Evolutionary conservation across 1,140 invertebrate genomes (phyloP).

Genomic region (Lerema accius): DNA sequence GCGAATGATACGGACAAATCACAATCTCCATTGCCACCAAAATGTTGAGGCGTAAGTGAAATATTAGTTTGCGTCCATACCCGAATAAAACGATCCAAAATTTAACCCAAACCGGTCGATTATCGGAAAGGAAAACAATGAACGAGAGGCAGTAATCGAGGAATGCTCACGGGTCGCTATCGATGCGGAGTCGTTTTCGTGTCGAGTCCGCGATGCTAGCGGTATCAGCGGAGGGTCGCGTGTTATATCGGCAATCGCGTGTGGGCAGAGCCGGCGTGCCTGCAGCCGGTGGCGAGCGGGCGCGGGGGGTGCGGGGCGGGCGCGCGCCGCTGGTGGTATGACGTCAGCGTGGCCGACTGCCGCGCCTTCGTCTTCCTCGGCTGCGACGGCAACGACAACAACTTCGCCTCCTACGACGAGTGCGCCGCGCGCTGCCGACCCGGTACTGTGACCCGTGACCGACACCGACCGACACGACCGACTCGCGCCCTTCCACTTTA

Average conservation of each 20-base stretch:
- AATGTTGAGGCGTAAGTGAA: too few relatives aligned
- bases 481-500: slow-evolving; percentile 35
- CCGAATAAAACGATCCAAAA: too few relatives aligned
- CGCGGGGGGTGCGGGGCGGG: slow-evolving; percentile 38
- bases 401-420: slow-evolving; percentile 88
- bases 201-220: too few relatives aligned
- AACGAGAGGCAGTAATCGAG: too few relatives aligned
- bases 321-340: slow-evolving; percentile 63
- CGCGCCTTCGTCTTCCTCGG: slow-evolving; percentile 91
- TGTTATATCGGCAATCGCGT: slow-evolving; percentile 11
- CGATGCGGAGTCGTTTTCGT: too few relatives aligned
- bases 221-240: too few relatives aligned
- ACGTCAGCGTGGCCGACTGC: slow-evolving; percentile 74
- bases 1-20: too few relatives aligned
- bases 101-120: too few relatives aligned
- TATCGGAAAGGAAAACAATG: too few relatives aligned
- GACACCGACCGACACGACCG: too few relatives aligned
- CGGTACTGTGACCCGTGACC: slow-evolving; percentile 60
- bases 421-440: slow-evolving; percentile 86
- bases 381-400: slow-evolving; percentile 93
- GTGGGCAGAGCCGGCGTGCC: slow-evolving; percentile 42
- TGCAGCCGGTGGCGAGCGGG: slow-evolving; percentile 53
- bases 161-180: too few relatives aligned
- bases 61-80: too few relatives aligned
- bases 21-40: background rate